phyloP scores from a whole-genome alignment of 2,888 invertebrate species.

The Mythimna vitellina region DNA sequence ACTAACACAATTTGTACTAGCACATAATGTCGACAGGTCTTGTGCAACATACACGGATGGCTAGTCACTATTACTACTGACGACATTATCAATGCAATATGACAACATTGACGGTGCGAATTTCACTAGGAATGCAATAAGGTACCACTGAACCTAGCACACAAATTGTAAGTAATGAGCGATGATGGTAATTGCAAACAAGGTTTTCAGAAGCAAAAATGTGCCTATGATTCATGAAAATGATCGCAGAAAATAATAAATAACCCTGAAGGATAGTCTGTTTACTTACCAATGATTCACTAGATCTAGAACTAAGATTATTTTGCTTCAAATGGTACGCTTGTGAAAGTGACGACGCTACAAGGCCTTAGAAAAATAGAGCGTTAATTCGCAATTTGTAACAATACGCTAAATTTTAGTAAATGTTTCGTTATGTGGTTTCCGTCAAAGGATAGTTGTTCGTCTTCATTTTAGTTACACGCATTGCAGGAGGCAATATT shows the following conservation, averaged over 20 bases:
- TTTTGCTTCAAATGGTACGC: constrained; percentile 38
- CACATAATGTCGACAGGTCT: constrained; percentile 53
- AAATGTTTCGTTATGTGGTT: constrained; percentile 12
- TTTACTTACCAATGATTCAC: constrained; percentile 32
- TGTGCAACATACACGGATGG: constrained; percentile 62
- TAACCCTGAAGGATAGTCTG: constrained; percentile 32
- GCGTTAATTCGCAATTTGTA: constrained; percentile 41
- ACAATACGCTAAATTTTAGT: constrained; percentile 32
- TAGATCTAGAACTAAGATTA: constrained; percentile 41
- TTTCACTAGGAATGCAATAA: constrained; percentile 45
- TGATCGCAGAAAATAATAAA: constrained; percentile 30
- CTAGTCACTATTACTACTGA: constrained; percentile 45
- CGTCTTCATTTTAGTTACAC: constrained; percentile 7
- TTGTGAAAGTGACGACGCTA: constrained; percentile 46
- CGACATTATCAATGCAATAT: constrained; percentile 50
- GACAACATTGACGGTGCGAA: constrained; percentile 40
- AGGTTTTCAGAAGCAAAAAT: constrained; percentile 15
- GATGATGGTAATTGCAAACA: constrained; percentile 26
- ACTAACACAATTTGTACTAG: constrained; percentile 58
- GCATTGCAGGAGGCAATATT: not conserved
- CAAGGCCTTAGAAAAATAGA: constrained; percentile 53
- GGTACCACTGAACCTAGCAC: constrained; percentile 11
- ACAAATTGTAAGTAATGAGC: constrained; percentile 29
- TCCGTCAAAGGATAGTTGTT: constrained; percentile 3
- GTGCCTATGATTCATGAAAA: constrained; percentile 29